Conservation (phyloP, 2,797 vertebrate species). For the Scarus forsteni region DNA sequence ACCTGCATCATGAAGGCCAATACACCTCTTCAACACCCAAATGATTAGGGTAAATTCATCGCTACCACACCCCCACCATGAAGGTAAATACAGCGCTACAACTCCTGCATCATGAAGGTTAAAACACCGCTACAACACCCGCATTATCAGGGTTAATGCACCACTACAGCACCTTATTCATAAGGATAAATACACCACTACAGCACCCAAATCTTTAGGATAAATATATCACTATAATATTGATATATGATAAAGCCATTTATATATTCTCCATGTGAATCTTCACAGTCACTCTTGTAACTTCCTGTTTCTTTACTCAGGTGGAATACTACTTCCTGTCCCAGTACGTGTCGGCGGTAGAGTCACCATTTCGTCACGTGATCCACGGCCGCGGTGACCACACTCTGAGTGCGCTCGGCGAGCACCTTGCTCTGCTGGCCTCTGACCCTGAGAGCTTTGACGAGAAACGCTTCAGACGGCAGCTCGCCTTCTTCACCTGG, state of each 20-base stretch:
- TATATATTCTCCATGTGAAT: no score
- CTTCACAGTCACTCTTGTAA: not conserved
- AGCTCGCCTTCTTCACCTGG: constrained; percentile 89
- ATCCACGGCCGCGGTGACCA: constrained; percentile 86
- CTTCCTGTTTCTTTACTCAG: constrained; percentile 22
- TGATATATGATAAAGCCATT: no score
- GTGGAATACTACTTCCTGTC: constrained; percentile 90
- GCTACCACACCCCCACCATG: constrained; percentile 84
- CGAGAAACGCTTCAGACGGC: constrained; percentile 81
- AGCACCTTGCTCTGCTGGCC: constrained; percentile 80
- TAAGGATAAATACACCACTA: no score
- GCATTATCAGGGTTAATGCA: no score
- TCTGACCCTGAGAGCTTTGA: constrained; percentile 74
- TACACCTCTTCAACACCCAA: not conserved
- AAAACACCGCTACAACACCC: no score
- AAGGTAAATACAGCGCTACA: constrained; percentile 33
- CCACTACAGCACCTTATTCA: no score
- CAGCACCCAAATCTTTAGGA: no score
- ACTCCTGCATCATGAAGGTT: not conserved
- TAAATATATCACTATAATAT: no score
- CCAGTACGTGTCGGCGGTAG: constrained; percentile 87
- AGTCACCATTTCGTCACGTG: constrained; percentile 88
- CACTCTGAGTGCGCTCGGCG: constrained; percentile 83
- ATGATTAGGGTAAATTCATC: constrained; percentile 34
- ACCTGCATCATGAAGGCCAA: constrained; percentile 84